Evolutionary conservation across 2,888 invertebrate genomes (phyloP).

Genomic region (Fragum fragum): DNA sequence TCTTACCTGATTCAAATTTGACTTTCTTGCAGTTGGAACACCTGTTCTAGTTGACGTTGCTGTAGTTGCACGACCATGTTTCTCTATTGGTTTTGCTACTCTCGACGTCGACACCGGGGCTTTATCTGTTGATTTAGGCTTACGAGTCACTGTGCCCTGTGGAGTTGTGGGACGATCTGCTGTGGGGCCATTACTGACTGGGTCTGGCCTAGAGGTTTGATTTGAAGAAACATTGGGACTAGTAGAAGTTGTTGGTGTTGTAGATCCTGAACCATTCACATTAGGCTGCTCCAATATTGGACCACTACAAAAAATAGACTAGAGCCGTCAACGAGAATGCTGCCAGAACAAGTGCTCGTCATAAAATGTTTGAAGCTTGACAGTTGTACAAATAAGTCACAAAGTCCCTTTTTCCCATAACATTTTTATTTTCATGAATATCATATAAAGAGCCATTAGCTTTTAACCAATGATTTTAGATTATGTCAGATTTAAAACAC

Average conservation of each 20-base stretch:
- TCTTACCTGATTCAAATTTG: constrained; percentile 70
- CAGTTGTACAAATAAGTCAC: no score
- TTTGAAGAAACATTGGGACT: constrained; percentile 61
- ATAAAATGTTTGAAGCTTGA: no score
- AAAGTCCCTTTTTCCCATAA: no score
- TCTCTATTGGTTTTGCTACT: constrained; percentile 50
- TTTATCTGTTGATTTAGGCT: constrained; percentile 60
- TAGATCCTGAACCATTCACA: constrained; percentile 49
- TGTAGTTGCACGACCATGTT: constrained; percentile 50
- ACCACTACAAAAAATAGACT: constrained; percentile 62
- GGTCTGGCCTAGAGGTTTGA: constrained; percentile 24
- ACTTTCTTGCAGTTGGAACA: constrained; percentile 61
- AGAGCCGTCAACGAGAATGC: no score
- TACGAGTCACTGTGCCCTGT: constrained; percentile 48
- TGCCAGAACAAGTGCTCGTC: no score
- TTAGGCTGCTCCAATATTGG: constrained; percentile 53
- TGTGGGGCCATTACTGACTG: constrained; percentile 44
- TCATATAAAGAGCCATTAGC: no score
- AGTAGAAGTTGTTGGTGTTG: constrained; percentile 39
- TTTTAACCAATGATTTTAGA: no score
- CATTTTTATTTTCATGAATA: no score
- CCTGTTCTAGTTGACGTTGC: constrained; percentile 51
- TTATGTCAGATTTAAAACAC: no score
- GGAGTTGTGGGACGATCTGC: constrained; percentile 37
- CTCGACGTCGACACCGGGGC: constrained; percentile 48